Percentiles rank a stretch among this genome's conserved stretches.
Conservation (phyloP, 2,888 invertebrate species). For the Euclidia mi region DNA sequence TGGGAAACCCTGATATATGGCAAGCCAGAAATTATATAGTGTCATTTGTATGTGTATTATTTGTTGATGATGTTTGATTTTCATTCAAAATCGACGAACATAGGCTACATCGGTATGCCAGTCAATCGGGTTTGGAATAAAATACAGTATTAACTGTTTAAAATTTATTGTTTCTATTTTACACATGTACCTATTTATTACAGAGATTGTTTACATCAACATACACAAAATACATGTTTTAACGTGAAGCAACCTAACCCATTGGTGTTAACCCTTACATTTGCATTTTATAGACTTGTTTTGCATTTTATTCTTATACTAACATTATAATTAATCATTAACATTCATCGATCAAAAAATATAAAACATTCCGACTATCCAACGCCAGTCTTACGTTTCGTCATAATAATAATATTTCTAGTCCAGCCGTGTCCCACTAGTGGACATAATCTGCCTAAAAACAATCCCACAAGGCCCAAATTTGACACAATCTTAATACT, state of each 20-base stretch:
- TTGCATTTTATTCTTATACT: neutral
- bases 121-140: too few species aligned
- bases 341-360: slow-evolving; percentile 8
- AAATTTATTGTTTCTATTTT: too few species aligned
- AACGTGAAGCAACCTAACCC: slow-evolving; percentile 4
- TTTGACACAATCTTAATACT: neutral
- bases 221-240: too few species aligned
- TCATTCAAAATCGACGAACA: too few species aligned
- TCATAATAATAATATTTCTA: slow-evolving; percentile 13
- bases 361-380: slow-evolving; percentile 35
- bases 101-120: too few species aligned
- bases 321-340: neutral
- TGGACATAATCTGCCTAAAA: neutral
- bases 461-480: neutral
- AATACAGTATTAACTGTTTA: too few species aligned
- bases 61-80: too few species aligned
- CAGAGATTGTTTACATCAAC: neutral
- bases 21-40: too few species aligned
- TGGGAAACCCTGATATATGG: too few species aligned
- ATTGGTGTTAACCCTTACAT: slow-evolving; percentile 22
- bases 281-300: neutral
- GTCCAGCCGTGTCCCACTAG: too few species aligned
- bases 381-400: slow-evolving; percentile 48
- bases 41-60: too few species aligned
- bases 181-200: too few species aligned